phyloP scores from a whole-genome alignment of 2,797 vertebrate genomes.

The Threskiornis aethiopicus region DNA sequence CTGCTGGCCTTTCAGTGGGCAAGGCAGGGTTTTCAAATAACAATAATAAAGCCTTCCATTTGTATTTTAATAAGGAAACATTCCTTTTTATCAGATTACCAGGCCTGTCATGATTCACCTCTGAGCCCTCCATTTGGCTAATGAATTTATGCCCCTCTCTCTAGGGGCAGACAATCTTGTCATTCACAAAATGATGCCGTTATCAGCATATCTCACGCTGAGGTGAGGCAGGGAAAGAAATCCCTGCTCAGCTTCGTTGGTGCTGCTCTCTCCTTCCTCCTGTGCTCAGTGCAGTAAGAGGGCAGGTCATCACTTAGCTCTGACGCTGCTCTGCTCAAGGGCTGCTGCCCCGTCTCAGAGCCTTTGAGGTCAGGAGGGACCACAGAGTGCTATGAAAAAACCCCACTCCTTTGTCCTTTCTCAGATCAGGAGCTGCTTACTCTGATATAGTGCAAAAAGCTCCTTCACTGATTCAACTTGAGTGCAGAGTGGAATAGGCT shows the following conservation, averaged over 20 bases:
- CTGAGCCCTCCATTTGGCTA: not conserved
- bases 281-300: not conserved
- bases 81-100: conserved; percentile 21
- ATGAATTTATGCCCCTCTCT: conserved; percentile 36
- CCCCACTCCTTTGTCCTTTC: not conserved
- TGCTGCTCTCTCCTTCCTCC: not conserved
- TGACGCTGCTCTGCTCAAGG: not conserved
- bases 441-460: not conserved
- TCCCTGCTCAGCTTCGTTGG: not conserved
- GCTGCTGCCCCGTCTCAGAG: not conserved
- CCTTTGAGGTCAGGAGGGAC: not conserved
- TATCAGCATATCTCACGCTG: not conserved
- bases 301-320: not conserved
- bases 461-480: not conserved
- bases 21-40: not conserved
- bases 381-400: not conserved
- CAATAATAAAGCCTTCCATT: not conserved
- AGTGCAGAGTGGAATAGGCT: rapidly evolving
- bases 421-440: not conserved
- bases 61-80: conserved; percentile 38
- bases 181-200: conserved; percentile 13
- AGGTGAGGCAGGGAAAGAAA: not conserved
- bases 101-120: conserved; percentile 22
- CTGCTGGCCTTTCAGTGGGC: not conserved
- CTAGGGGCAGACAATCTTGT: not conserved